Conservation (phyloP, 2,888 invertebrate genomes). For the Melitaea athalia region DNA sequence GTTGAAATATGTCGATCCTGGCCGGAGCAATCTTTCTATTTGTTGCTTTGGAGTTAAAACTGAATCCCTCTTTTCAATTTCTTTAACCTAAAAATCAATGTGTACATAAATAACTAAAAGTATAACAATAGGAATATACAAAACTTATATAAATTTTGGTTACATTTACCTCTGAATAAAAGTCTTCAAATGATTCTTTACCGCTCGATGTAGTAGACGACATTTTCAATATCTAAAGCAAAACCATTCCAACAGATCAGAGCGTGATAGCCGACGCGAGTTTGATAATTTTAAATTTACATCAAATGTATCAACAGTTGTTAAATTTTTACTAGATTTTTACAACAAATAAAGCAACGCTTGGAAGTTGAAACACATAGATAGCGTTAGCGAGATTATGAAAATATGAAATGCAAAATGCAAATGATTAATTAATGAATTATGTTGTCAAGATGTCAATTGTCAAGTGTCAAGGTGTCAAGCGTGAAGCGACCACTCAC, state of each 20-base stretch:
- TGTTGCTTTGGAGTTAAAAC: constrained; percentile 98
- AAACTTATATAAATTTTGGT: constrained; percentile 8
- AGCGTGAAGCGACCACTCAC: no score
- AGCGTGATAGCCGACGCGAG: background rate
- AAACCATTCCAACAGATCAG: background rate
- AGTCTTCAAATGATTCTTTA: constrained; percentile 89
- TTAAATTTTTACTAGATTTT: no score
- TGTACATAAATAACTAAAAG: background rate
- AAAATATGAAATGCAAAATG: no score
- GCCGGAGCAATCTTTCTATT: constrained; percentile 96
- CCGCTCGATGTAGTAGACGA: constrained; percentile 49
- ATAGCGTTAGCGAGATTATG: no score
- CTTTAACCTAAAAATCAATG: constrained; percentile 90
- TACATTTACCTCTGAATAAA: constrained; percentile 89
- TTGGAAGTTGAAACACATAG: no score
- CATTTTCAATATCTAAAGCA: constrained; percentile 8
- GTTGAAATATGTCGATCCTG: constrained; percentile 99
- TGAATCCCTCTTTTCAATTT: constrained; percentile 98
- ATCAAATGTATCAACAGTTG: background rate
- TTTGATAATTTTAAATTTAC: background rate
- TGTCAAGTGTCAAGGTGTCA: no score
- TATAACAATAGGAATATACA: background rate
- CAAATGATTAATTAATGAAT: no score
- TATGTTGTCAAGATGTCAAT: no score
- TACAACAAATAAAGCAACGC: background rate